A percentile compares a stretch with the other conserved stretches of the same genome.
phyloP scores from a whole-genome alignment of 2,797 vertebrate genomes.

The Sebastes dallii region DNA sequence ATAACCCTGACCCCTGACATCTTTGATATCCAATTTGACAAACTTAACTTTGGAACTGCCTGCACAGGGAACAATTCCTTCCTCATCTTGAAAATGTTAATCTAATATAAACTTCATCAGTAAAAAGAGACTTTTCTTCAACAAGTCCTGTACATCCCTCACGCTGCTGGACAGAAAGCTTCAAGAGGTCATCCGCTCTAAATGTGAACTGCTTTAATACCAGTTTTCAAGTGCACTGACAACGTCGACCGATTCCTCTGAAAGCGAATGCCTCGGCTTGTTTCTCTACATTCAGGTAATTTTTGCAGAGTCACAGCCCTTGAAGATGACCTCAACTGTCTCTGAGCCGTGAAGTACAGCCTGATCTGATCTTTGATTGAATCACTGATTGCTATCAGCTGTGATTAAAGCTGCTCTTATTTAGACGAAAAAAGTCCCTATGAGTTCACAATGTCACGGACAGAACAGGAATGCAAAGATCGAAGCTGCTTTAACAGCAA shows the following conservation, averaged over 20 bases:
- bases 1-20: not conserved
- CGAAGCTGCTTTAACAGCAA: not conserved
- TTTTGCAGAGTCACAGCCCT: not conserved
- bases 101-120: not conserved
- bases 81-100: not conserved
- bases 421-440: not conserved
- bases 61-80: not conserved
- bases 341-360: not conserved
- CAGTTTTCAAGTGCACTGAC: not conserved
- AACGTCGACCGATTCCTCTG: not conserved
- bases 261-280: not conserved
- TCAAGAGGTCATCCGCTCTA: not conserved
- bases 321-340: not conserved
- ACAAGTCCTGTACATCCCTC: not conserved
- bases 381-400: slow-evolving; percentile 1
- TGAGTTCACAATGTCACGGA: not conserved
- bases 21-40: not conserved
- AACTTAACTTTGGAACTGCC: not conserved
- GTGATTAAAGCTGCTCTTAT: not conserved
- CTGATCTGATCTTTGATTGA: not conserved
- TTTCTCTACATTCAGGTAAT: not conserved
- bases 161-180: not conserved
- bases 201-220: not conserved
- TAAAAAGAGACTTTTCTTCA: not conserved
- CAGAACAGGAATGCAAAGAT: not conserved